Evolutionary conservation across 2,113 vertebrate species (phyloP), one percentile per base, ranked within the genome.

Genomic region (Verasper variegatus): DNA sequence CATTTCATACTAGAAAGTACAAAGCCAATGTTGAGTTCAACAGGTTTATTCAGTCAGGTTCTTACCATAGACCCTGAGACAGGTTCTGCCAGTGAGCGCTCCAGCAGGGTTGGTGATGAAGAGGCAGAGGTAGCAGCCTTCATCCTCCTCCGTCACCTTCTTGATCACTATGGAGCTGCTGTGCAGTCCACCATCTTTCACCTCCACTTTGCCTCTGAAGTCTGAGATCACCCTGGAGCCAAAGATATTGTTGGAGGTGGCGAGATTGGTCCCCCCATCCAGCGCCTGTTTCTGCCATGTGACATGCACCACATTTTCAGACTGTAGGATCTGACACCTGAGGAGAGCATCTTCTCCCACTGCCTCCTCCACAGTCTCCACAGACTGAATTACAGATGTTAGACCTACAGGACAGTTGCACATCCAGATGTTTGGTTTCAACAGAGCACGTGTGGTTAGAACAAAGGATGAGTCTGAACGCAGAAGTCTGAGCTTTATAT

Each of bases 21-120:
- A 37, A 35, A 37, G 35, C 2, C 35, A 37, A 37, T 2, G 35
- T 37, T 8, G 35, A 17, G 55, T 27, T 17, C 7, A 58, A 23
- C 35, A 37, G 40, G 15, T 42, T 3, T 42, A 40, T 20, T 0
- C 8, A 24, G 26, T 18, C 27, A 37, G 42, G 23, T 52, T 31
- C 55, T 89, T n/a, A 92, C 87, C 89, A 37, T 78, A 86, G 8
- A 87, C 18, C 23, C 49, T 52, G 27, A 87, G 74, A 57, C 82
- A 91, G 35, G 86, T 70, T 42, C 0, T 47, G 0, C 3, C 63
- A 0, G 0, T 37, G 1, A 88, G 1, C n/a, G 60, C 3, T 0
- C 80, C 82, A 0, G 85, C 76, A 58, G 86, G 77, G 31, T 26
- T 77, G n/a, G 69, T 31, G 35, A 61, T 81, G 27, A 91, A 87